Evolutionary conservation across 2,797 vertebrate species (phyloP), one percentile per base, ranked within the genome.

Genomic region (Enteromius thamalakanensis): DNA sequence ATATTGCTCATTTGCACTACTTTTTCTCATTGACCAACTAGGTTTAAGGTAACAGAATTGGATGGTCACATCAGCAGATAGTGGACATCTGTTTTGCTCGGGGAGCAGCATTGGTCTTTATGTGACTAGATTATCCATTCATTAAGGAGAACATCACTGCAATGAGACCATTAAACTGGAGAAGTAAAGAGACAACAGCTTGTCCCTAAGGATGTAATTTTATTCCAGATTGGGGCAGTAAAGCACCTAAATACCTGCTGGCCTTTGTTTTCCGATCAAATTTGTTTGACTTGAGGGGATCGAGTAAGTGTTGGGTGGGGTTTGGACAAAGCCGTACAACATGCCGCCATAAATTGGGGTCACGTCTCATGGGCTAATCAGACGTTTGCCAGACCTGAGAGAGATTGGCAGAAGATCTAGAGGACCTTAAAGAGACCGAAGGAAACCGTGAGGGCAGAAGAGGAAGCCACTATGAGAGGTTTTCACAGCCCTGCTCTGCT

Each of bases 1-100:
- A 87, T 83, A 75, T 87, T 92, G 90, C 93, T 93, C 92, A 93
- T 92, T 93, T 90, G 91, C 91, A 90, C 77, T 86, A 88, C 86
- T 84, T 85, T 83, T 86, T 42, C 62, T 85, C 87, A 76, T 49
- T 49, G 34, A 71, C 62, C 77, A 88, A 79, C 81, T 70, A 87
- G 85, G 81, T 85, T 91, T 88, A 91, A 87, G 85, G 45, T 23
- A 88, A 82, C 71, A 83, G 75, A 79, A 75, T 68, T 74, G 42
- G 76, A 78, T 47, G 76, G 91, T 91, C 86, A 90, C 64, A 87
- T 88, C 26, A 87, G 76, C 60, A 93, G 80, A 87, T 67, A 69
- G 40, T 64, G 85, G 84, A 90, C 89, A 90, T 87, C 88, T 92
- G 91, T 87, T 86, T 88, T 84, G 74, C 80, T 68, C 51, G 10